Evolutionary conservation across 2,113 vertebrate genomes (phyloP).

Genomic region (Xenopus tropicalis): DNA sequence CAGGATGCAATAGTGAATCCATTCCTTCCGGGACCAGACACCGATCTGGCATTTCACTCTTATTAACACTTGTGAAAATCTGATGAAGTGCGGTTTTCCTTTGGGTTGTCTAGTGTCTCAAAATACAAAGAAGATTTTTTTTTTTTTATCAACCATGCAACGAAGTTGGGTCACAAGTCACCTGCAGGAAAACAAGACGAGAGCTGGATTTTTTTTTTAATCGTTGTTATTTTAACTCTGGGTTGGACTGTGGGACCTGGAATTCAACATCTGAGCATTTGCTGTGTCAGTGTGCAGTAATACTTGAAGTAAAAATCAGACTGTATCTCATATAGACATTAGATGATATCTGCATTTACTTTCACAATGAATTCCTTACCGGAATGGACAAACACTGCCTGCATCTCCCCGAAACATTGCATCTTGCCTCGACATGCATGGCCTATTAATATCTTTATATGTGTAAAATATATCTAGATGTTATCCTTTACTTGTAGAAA

Average conservation of each 20-base stretch:
- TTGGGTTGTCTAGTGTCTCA: slow-evolving; percentile 10
- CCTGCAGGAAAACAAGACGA: background rate
- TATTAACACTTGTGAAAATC: slow-evolving; percentile 15
- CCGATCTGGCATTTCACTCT: slow-evolving; percentile 30
- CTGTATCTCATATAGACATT: slow-evolving; percentile 19
- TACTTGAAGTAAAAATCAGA: slow-evolving; percentile 25
- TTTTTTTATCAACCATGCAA: background rate
- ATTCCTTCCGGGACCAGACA: slow-evolving; percentile 34
- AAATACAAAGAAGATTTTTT: background rate
- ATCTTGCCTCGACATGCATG: slow-evolving; percentile 39
- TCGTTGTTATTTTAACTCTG: background rate
- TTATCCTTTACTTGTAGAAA: slow-evolving; percentile 33
- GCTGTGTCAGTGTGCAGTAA: background rate
- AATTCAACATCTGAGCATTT: slow-evolving; percentile 1
- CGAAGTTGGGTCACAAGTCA: background rate
- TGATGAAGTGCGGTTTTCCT: slow-evolving; percentile 25
- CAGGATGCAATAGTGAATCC: slow-evolving; percentile 44
- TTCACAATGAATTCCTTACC: background rate
- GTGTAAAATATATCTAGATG: slow-evolving; percentile 40
- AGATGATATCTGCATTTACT: slow-evolving; percentile 18
- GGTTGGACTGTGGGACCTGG: background rate
- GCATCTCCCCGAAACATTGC: slow-evolving; percentile 27
- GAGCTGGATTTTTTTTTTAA: slow-evolving; percentile 1
- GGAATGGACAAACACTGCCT: slow-evolving; percentile 41
- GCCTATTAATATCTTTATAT: slow-evolving; percentile 35